Percentiles rank a stretch among this genome's conserved stretches.
phyloP scores from a whole-genome alignment of 2,113 vertebrate genomes.

The Albula goreensis region DNA sequence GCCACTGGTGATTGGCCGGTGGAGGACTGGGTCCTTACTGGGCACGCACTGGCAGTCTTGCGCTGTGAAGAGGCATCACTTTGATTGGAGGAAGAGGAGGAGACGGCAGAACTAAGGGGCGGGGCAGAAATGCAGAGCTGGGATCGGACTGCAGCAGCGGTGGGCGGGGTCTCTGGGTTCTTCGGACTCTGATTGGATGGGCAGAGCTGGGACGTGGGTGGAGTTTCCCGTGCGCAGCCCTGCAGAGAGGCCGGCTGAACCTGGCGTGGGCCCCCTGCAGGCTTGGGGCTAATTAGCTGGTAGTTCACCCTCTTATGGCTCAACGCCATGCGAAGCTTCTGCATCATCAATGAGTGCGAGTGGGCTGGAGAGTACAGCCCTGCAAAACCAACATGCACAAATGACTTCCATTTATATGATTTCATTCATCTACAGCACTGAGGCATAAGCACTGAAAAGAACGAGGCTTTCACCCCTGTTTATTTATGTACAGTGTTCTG shows the following conservation, averaged over 20 bases:
- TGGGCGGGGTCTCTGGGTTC: constrained; percentile 55
- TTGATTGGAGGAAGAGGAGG: constrained; percentile 60
- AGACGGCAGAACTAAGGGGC: constrained; percentile 55
- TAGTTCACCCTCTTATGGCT: constrained; percentile 76
- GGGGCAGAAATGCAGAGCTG: constrained; percentile 69
- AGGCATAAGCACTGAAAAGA: no score
- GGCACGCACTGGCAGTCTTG: constrained; percentile 70
- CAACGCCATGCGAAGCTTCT: constrained; percentile 72
- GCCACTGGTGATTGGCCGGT: constrained; percentile 70
- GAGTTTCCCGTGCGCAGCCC: constrained; percentile 67
- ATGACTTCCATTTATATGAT: neutral
- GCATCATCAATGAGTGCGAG: constrained; percentile 80
- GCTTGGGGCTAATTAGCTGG: constrained; percentile 83
- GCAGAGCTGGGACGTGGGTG: constrained; percentile 72
- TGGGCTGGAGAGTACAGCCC: constrained; percentile 82
- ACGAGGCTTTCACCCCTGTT: no score
- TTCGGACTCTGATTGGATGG: constrained; percentile 59
- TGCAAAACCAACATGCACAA: constrained; percentile 44
- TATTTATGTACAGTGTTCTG: no score
- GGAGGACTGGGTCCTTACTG: constrained; percentile 71
- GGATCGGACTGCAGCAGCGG: constrained; percentile 60
- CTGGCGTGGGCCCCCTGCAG: constrained; percentile 65
- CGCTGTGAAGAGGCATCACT: neutral
- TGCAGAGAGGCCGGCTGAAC: constrained; percentile 83
- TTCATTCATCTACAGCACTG: neutral